A percentile compares a stretch with the other conserved stretches of the same genome.
Conservation (phyloP, 2,888 invertebrate genomes). For the Podotricha telesiphe region DNA sequence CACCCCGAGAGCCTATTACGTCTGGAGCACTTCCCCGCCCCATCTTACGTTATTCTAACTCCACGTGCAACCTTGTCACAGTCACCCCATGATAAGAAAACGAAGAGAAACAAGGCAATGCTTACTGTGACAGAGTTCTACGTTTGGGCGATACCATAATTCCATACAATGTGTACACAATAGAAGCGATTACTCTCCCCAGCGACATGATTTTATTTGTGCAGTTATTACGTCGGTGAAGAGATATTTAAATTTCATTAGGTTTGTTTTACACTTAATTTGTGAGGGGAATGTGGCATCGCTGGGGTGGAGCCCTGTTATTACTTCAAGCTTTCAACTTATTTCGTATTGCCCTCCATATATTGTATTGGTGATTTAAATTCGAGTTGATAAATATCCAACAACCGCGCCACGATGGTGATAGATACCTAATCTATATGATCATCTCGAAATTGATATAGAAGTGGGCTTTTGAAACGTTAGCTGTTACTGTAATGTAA, state of each 20-base stretch:
- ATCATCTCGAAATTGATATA: slow-evolving; percentile 38
- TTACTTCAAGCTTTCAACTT: slow-evolving; percentile 65
- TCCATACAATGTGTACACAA: slow-evolving; percentile 76
- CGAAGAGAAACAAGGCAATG: slow-evolving; percentile 44
- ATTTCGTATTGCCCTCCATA: slow-evolving; percentile 67
- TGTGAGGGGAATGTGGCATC: slow-evolving; percentile 75
- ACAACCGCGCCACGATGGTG: slow-evolving; percentile 54
- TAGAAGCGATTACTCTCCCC: slow-evolving; percentile 79
- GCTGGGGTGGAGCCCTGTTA: slow-evolving; percentile 73
- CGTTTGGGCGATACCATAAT: slow-evolving; percentile 60
- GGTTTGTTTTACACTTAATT: slow-evolving; percentile 85
- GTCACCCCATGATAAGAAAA: slow-evolving; percentile 47
- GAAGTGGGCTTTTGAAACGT: slow-evolving; percentile 11
- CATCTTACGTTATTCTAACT: slow-evolving; percentile 62
- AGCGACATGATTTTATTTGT: slow-evolving; percentile 82
- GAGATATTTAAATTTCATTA: slow-evolving; percentile 84
- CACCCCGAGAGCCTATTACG: slow-evolving; percentile 79
- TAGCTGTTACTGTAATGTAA: slow-evolving; percentile 15
- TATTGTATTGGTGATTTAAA: slow-evolving; percentile 75
- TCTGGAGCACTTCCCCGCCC: slow-evolving; percentile 74
- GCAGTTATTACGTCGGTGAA: slow-evolving; percentile 79
- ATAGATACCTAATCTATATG: slow-evolving; percentile 37
- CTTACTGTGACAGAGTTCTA: slow-evolving; percentile 65
- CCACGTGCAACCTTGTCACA: slow-evolving; percentile 67
- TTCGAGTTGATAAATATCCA: slow-evolving; percentile 68